phyloP scores from a whole-genome alignment of 2,888 invertebrate genomes.

The Pachymerium ferrugineum region DNA sequence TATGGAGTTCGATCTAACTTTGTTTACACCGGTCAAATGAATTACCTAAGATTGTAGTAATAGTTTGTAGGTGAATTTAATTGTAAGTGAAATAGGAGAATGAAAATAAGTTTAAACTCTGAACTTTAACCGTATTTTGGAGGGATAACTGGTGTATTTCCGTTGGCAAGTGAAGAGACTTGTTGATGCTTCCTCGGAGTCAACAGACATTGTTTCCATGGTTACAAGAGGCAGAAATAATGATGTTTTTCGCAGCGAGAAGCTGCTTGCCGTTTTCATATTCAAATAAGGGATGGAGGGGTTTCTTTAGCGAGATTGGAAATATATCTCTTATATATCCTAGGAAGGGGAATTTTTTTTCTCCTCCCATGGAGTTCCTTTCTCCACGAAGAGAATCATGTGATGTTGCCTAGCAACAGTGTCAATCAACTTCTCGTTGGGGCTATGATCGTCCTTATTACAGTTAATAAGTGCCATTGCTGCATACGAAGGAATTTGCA shows the following conservation, averaged over 20 bases:
- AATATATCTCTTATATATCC: slow-evolving; percentile 10
- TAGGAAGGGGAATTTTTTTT: slow-evolving; percentile 4
- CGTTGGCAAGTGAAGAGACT: not conserved
- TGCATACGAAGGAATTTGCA: slow-evolving; percentile 16
- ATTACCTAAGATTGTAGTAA: too few relatives aligned
- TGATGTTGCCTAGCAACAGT: slow-evolving; percentile 4
- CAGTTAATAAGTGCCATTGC: slow-evolving; percentile 22
- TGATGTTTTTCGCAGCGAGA: slow-evolving; percentile 17
- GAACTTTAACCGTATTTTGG: too few relatives aligned
- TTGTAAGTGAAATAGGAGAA: too few relatives aligned
- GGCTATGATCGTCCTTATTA: slow-evolving; percentile 21
- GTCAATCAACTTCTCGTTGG: slow-evolving; percentile 27
- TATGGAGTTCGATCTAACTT: too few relatives aligned
- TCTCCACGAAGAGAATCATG: not conserved
- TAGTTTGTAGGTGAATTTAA: too few relatives aligned
- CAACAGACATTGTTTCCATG: not conserved
- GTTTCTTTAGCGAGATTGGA: slow-evolving; percentile 11
- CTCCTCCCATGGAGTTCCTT: not conserved
- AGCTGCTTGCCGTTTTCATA: slow-evolving; percentile 8
- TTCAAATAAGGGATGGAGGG: slow-evolving; percentile 5
- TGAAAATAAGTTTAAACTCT: too few relatives aligned
- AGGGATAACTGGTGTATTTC: not conserved
- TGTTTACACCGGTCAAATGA: too few relatives aligned
- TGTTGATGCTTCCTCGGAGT: not conserved
- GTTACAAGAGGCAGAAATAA: slow-evolving; percentile 14